These are phyloP conservation scores for Lepidotrigona ventralis DNA, from an alignment of 1,140 invertebrate genomes.

Conservation along the genomic window DNA sequence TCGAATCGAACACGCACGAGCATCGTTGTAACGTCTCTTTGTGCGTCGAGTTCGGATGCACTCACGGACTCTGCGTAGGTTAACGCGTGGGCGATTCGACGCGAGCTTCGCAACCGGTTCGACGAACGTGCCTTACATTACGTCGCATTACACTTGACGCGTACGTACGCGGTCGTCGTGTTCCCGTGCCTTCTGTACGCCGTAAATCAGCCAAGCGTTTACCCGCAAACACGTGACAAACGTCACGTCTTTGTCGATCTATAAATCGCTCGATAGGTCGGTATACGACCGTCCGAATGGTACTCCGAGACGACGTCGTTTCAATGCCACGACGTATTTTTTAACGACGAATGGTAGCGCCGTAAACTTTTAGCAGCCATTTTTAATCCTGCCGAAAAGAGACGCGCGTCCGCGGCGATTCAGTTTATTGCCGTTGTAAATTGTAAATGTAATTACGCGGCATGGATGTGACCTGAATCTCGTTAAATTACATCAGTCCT, in stretches of 20 bases:
- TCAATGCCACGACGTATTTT: not conserved
- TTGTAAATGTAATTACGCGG: constrained; percentile 1
- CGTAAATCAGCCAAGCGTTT: not conserved
- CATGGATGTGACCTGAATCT: not conserved
- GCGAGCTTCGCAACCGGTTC: constrained; percentile 42
- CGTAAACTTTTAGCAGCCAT: not conserved
- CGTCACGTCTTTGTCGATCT: constrained; percentile 11
- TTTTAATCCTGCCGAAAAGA: not conserved
- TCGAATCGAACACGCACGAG: not conserved
- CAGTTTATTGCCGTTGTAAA: constrained; percentile 3
- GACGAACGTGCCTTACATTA: constrained; percentile 57
- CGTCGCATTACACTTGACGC: constrained; percentile 47
- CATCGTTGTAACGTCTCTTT: constrained; percentile 2
- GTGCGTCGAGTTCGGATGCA: not conserved
- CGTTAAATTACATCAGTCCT: not conserved
- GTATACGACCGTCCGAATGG: not conserved
- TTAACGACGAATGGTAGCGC: not conserved
- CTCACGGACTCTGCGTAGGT: constrained; percentile 48
- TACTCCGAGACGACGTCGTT: not conserved
- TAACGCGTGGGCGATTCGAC: constrained; percentile 53
- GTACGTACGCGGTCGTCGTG: constrained; percentile 2
- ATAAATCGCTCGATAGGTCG: not conserved
- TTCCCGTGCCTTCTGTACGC: not conserved
- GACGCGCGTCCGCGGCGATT: not conserved
- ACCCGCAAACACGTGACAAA: not conserved